Conservation (phyloP, 2,113 vertebrate genomes). For the Hemibagrus wyckioides region DNA sequence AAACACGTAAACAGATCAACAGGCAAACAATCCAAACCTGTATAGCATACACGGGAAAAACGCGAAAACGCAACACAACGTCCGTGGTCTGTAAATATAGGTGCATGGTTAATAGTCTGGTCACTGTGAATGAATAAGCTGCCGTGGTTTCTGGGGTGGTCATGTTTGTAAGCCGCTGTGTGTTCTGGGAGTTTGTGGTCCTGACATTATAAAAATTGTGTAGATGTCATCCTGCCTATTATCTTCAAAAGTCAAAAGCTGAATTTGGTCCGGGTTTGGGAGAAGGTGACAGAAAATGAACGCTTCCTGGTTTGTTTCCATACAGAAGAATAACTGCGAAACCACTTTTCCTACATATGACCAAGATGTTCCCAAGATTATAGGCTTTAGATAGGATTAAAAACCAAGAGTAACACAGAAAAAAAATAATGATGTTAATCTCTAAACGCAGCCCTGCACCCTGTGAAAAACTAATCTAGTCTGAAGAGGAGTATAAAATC, state of each 20-base stretch:
- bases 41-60: no score
- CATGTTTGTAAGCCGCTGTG: no score
- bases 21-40: no score
- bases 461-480: not conserved
- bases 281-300: not conserved
- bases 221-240: not conserved
- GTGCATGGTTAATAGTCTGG: no score
- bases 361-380: no score
- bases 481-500: conserved; percentile 11
- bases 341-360: not conserved
- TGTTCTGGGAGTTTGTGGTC: no score
- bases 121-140: no score
- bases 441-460: not conserved
- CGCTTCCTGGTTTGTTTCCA: not conserved
- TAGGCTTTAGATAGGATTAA: not conserved
- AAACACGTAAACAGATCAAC: no score
- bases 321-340: not conserved
- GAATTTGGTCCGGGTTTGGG: not conserved
- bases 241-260: not conserved
- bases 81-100: no score
- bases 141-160: no score
- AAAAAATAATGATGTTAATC: not conserved
- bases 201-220: not conserved
- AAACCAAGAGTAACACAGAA: not conserved
- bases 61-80: no score